These are phyloP conservation scores for Bombus sibiricus DNA, from an alignment of 1,140 invertebrate species.

Conservation along the genomic window DNA sequence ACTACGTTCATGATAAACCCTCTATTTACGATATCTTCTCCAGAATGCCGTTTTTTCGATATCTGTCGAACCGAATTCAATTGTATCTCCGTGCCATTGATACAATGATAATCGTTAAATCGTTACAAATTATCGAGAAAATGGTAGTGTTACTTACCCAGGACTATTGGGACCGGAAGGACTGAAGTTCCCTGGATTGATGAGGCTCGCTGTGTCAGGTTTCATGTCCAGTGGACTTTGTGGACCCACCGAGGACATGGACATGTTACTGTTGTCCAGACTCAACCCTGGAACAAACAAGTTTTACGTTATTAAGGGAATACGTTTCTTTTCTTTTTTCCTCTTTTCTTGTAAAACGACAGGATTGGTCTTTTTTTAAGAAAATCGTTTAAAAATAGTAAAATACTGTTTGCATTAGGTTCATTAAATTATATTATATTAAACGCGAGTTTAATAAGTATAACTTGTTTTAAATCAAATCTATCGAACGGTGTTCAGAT, in stretches of 20 bases:
- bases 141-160: slow-evolving; percentile 79
- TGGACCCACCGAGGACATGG: slow-evolving; percentile 87
- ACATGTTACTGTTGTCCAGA: slow-evolving; percentile 87
- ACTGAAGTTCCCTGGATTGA: slow-evolving; percentile 85
- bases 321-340: background rate
- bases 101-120: background rate
- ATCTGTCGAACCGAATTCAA: background rate
- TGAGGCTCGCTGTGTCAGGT: slow-evolving; percentile 91
- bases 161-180: slow-evolving; percentile 87
- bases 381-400: no score
- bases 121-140: background rate
- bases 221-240: slow-evolving; percentile 93
- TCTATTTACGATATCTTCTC: slow-evolving; percentile 8
- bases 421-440: no score
- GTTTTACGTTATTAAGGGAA: background rate
- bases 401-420: no score
- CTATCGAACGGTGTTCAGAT: no score
- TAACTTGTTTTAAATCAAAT: no score
- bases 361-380: no score
- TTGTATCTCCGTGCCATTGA: background rate
- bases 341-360: background rate
- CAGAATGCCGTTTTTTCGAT: background rate
- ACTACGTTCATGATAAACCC: slow-evolving; percentile 9
- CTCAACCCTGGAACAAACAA: slow-evolving; percentile 84
- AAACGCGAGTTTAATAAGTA: no score